These are phyloP conservation scores for Diprion similis DNA, from an alignment of 1,140 invertebrate species.

Conservation along the genomic window DNA sequence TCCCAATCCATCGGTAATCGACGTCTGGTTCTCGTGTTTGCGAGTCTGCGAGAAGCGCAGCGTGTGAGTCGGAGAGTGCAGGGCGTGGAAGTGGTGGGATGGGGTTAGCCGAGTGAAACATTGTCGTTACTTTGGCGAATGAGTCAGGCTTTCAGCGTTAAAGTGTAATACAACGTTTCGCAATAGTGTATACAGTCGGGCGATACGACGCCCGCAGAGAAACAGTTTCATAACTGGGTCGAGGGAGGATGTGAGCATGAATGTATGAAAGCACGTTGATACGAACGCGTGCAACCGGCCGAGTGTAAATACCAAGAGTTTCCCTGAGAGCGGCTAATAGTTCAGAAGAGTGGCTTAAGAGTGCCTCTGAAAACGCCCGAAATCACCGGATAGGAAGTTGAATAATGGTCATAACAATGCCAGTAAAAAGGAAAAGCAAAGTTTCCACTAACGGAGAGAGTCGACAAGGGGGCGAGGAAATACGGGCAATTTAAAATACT, in stretches of 20 bases:
- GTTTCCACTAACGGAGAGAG: too few relatives aligned
- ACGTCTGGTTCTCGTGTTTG: too few relatives aligned
- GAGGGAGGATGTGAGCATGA: constrained; percentile 20
- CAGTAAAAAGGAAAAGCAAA: too few relatives aligned
- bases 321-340: not conserved
- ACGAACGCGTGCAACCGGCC: too few relatives aligned
- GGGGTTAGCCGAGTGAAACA: not conserved
- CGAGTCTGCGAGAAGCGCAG: too few relatives aligned
- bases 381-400: not conserved
- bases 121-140: not conserved
- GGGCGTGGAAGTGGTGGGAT: not conserved
- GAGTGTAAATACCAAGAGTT: not conserved
- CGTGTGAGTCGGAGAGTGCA: too few relatives aligned
- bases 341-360: not conserved
- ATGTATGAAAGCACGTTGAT: not conserved
- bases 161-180: constrained; percentile 4
- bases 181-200: constrained; percentile 11
- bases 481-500: too few relatives aligned
- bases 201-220: not conserved
- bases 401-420: too few relatives aligned
- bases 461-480: too few relatives aligned
- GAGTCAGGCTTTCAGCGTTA: constrained; percentile 16
- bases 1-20: too few relatives aligned
- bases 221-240: constrained; percentile 44
- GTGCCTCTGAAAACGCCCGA: not conserved